A percentile compares a stretch with the other conserved stretches of the same genome.
These are phyloP conservation scores for Epinephelus moara DNA, from an alignment of 2,113 vertebrate genomes.

Conservation along the genomic window DNA sequence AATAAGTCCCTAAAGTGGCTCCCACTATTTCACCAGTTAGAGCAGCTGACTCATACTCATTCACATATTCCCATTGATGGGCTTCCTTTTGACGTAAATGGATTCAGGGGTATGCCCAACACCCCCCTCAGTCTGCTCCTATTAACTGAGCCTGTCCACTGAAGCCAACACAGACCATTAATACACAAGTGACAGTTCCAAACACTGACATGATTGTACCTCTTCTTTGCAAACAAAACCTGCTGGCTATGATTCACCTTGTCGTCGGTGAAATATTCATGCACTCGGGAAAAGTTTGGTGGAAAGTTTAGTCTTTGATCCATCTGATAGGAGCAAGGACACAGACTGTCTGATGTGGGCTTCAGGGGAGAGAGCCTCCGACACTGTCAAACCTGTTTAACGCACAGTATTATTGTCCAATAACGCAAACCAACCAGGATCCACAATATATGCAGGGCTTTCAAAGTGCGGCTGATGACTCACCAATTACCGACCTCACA, in stretches of 20 bases:
- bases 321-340: conserved; percentile 66
- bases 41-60: conserved; percentile 67
- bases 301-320: conserved; percentile 66
- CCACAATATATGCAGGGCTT: neutral
- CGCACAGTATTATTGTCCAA: neutral
- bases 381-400: conserved; percentile 23
- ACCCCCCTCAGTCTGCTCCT: conserved; percentile 64
- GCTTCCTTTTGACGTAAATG: conserved; percentile 76
- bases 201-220: conserved; percentile 76
- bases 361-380: conserved; percentile 10
- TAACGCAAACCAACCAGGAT: neutral
- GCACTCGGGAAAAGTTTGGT: conserved; percentile 69
- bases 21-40: neutral
- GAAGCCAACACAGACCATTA: conserved; percentile 73
- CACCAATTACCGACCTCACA: neutral
- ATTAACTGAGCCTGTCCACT: conserved; percentile 72
- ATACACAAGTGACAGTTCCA: conserved; percentile 77
- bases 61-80: conserved; percentile 68
- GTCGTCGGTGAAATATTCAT: conserved; percentile 86
- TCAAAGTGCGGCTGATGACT: conserved; percentile 18
- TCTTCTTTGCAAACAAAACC: conserved; percentile 77
- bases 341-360: conserved; percentile 21
- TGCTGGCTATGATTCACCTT: conserved; percentile 78
- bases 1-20: neutral
- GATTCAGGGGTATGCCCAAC: conserved; percentile 64